Evolutionary conservation across 2,797 vertebrate genomes (phyloP).

Genomic region (Phataginus tetradactyla): DNA sequence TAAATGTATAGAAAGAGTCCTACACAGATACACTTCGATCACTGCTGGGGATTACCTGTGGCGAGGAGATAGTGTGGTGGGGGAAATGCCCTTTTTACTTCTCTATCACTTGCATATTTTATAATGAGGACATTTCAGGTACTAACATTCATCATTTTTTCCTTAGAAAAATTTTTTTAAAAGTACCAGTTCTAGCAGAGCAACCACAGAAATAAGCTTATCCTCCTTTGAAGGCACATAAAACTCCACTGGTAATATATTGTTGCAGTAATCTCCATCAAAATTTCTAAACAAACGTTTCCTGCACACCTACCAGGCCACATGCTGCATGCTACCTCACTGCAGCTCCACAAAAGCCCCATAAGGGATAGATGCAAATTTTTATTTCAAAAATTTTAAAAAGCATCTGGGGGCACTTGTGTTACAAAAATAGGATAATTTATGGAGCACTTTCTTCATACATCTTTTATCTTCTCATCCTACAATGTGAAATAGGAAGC

Average conservation of each 20-base stretch:
- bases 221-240: not conserved
- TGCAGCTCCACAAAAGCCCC: not conserved
- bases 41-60: not conserved
- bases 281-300: not conserved
- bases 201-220: not conserved
- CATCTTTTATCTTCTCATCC: not conserved
- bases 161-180: not conserved
- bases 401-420: not conserved
- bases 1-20: not conserved
- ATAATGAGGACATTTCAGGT: not conserved
- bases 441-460: not conserved
- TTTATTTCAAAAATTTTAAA: not conserved
- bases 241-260: not conserved
- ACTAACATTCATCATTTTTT: not conserved
- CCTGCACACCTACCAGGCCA: not conserved
- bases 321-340: not conserved
- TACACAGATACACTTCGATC: not conserved
- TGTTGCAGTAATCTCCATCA: not conserved
- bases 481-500: not conserved
- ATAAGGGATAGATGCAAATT: not conserved
- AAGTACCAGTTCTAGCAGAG: not conserved
- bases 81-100: not conserved
- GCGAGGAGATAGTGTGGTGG: not conserved
- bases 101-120: conserved; percentile 34
- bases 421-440: conserved; percentile 34